Percentiles rank a stretch among this genome's conserved stretches.
Conservation (phyloP, 2,888 invertebrate genomes). For the Colostygia pectinataria region DNA sequence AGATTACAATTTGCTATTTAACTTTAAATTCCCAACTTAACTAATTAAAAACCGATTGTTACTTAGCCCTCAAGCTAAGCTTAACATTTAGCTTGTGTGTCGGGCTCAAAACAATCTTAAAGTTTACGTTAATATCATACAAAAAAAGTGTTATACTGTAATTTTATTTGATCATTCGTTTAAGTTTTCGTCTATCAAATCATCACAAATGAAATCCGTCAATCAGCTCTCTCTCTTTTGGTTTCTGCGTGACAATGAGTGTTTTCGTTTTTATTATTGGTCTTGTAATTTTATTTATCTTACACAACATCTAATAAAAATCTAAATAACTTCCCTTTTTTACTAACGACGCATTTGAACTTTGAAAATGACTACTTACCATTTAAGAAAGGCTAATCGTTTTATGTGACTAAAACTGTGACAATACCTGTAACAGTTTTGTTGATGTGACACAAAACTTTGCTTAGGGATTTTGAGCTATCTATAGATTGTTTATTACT, state of each 20-base stretch:
- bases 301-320: conserved; percentile 28
- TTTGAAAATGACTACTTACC: conserved; percentile 18
- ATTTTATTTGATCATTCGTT: background rate
- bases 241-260: conserved; percentile 36
- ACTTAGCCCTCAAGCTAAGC: no score
- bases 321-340: conserved; percentile 14
- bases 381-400: conserved; percentile 17
- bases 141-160: no score
- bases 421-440: conserved; percentile 4
- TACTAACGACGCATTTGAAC: conserved; percentile 12
- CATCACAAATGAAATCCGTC: conserved; percentile 34
- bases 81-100: no score
- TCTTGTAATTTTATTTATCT: conserved; percentile 24
- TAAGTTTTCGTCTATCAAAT: conserved; percentile 31
- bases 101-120: no score
- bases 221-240: conserved; percentile 46
- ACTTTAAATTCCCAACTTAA: no score
- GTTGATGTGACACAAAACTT: conserved; percentile 1
- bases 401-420: conserved; percentile 6
- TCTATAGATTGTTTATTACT: no score
- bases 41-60: no score
- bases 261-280: conserved; percentile 36
- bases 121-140: no score
- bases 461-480: no score
- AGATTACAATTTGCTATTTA: no score